phyloP scores from a whole-genome alignment of 2,888 invertebrate genomes.

The Odontocerum albicorne region DNA sequence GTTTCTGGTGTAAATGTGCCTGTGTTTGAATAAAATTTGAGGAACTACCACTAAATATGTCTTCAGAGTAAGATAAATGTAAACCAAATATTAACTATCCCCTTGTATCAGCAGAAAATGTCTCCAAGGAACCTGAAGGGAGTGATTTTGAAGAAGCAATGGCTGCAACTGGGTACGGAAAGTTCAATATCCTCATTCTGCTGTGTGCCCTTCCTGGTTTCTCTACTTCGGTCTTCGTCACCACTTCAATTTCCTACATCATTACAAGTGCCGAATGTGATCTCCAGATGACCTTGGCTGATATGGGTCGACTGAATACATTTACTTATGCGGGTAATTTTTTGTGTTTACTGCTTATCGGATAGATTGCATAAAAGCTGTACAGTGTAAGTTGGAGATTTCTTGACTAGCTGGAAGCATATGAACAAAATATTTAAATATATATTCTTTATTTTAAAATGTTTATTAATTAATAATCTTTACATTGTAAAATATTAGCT shows the following conservation, averaged over 20 bases:
- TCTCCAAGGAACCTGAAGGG: neutral
- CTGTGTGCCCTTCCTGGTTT: slow-evolving; percentile 54
- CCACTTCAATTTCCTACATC: slow-evolving; percentile 58
- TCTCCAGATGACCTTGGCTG: slow-evolving; percentile 50
- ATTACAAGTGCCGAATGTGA: slow-evolving; percentile 59
- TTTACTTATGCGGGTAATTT: slow-evolving; percentile 60
- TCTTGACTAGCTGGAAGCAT: no score
- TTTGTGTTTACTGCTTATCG: no score
- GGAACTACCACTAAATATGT: no score
- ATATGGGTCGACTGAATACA: slow-evolving; percentile 60
- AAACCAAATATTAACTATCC: neutral
- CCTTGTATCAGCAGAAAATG: slow-evolving; percentile 1
- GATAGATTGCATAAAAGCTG: no score
- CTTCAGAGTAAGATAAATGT: no score
- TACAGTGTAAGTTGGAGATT: no score
- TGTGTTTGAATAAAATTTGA: no score
- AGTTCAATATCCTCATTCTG: slow-evolving; percentile 54
- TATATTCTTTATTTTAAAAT: no score
- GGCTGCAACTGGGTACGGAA: slow-evolving; percentile 60
- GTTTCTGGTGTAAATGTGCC: no score
- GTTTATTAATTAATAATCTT: no score
- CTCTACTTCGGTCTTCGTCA: slow-evolving; percentile 56
- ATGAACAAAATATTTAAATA: no score
- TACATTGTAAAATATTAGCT: no score
- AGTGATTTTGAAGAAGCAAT: slow-evolving; percentile 75